A percentile compares a stretch with the other conserved stretches of the same genome.
Evolutionary conservation across 1,140 invertebrate species (phyloP).

Genomic region (Ptiloglossa arizonensis): DNA sequence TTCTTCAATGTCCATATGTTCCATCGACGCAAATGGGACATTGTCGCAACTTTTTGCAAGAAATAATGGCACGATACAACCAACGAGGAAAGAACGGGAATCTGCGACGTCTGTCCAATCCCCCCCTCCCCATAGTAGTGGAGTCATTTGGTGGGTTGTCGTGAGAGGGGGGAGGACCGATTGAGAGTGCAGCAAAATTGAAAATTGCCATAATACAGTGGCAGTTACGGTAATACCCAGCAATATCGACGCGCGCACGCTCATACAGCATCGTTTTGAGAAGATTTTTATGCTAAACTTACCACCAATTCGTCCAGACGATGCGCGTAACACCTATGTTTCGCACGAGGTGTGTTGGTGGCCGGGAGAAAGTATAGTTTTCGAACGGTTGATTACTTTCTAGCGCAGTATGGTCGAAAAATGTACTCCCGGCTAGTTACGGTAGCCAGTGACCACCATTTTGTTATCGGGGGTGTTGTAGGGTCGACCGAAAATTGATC

Average conservation of each 20-base stretch:
- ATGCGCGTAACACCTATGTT: conserved; percentile 53
- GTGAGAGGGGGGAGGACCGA: conserved; percentile 30
- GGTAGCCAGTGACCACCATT: background rate
- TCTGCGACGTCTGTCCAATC: conserved; percentile 13
- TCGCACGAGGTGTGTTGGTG: background rate
- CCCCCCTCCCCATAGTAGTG: conserved; percentile 26
- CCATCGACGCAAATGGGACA: background rate
- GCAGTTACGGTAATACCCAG: conserved; percentile 64
- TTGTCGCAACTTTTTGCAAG: conserved; percentile 22
- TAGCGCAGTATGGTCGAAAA: background rate
- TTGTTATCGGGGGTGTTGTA: background rate
- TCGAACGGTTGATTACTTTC: conserved; percentile 35
- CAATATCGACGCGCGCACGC: conserved; percentile 50
- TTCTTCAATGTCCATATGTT: no score
- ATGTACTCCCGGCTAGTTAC: background rate
- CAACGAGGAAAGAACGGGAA: background rate
- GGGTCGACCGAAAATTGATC: background rate
- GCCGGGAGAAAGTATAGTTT: conserved; percentile 47
- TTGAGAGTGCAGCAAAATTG: conserved; percentile 64
- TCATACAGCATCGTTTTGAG: conserved; percentile 54
- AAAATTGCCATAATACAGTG: conserved; percentile 65
- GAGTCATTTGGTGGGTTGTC: conserved; percentile 31
- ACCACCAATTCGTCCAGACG: conserved; percentile 21
- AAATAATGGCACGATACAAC: background rate
- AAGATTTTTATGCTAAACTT: conserved; percentile 59